Evolutionary conservation across 2,797 vertebrate genomes (phyloP), one percentile per base, ranked within the genome.

Genomic region (Benthosema pterotum): DNA sequence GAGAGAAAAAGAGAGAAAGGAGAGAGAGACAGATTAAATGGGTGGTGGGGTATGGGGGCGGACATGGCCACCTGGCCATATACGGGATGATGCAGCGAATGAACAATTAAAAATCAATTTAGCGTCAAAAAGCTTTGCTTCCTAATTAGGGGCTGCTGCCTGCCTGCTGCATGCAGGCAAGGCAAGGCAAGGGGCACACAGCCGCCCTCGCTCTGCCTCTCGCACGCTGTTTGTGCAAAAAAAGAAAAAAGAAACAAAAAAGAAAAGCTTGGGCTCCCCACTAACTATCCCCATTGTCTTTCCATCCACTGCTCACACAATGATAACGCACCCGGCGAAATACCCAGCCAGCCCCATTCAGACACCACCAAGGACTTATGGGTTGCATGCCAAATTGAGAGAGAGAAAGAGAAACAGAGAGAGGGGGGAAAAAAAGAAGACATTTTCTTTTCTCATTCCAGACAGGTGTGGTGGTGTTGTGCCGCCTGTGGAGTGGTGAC

Each of bases 61-160:
- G 85, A 84, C 75, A 84, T 85, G 74, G 88, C 87, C 91, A 92
- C 91, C 89, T 92, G 91, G 91, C 89, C 77, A 78, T 11, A 38
- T 9, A 32, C 28, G 7, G 7, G 8, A 25, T 25, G 86, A 91
- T 85, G 78, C 80, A 78, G 83, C 45, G 78, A 85, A 75, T 69
- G 82, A 88, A 93, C 89, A 92, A 92, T 92, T 92, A 91, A 90
- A 92, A 91, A 90, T 92, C 87, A 89, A 91, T 91, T 92, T 91
- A 78, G 78, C 55, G 72, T 90, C 87, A 91, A 82, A 90, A 90
- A 89, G 83, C 83, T 82, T 88, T 88, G 82, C 86, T 83, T 89
- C 88, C 87, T 87, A 90, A 92, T 92, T 90, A 88, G 83, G 3
- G 22, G 3, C 4, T 2, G 22, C 22, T 25, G 22, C 22, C n/a